A percentile compares a stretch with the other conserved stretches of the same genome.
Conservation (phyloP, 2,888 invertebrate genomes). For the Drosophila pseudotakahashii region DNA sequence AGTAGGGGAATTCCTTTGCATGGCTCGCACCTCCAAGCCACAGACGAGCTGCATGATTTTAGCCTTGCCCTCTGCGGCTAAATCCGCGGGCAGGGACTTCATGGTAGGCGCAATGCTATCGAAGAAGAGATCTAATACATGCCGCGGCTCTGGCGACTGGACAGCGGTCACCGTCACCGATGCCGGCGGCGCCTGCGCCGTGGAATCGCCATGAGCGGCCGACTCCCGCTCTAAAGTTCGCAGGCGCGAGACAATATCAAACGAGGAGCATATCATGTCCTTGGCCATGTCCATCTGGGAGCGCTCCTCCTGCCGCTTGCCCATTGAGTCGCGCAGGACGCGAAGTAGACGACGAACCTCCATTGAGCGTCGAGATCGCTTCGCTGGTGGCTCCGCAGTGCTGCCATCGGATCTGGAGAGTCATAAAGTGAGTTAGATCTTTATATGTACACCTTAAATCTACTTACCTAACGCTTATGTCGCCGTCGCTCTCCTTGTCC, state of each 20-base stretch:
- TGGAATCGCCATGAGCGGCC: not conserved
- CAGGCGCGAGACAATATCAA: constrained; percentile 67
- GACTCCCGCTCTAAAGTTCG: constrained; percentile 51
- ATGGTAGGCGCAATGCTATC: constrained; percentile 78
- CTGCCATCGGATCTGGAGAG: constrained; percentile 59
- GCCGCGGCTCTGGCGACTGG: constrained; percentile 37
- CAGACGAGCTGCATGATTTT: constrained; percentile 80
- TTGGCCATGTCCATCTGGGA: constrained; percentile 68
- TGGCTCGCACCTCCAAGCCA: constrained; percentile 72
- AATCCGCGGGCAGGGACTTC: constrained; percentile 72
- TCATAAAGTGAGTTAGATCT: not conserved
- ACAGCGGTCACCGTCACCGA: not conserved
- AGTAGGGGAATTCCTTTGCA: constrained; percentile 23
- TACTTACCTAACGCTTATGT: constrained; percentile 68
- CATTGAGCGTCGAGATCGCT: constrained; percentile 54
- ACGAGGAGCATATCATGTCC: constrained; percentile 70
- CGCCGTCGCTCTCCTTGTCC: constrained; percentile 53
- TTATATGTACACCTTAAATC: no score
- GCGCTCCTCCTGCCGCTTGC: constrained; percentile 54
- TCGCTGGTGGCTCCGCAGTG: constrained; percentile 48
- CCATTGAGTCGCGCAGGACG: constrained; percentile 51
- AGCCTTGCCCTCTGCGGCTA: constrained; percentile 78
- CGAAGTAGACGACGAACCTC: constrained; percentile 58
- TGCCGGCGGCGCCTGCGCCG: constrained; percentile 9
- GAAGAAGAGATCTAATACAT: constrained; percentile 77